Base-by-base conservation (phyloP, 2,113 vertebrate genomes). In the Hoplias malabaricus region DNA sequence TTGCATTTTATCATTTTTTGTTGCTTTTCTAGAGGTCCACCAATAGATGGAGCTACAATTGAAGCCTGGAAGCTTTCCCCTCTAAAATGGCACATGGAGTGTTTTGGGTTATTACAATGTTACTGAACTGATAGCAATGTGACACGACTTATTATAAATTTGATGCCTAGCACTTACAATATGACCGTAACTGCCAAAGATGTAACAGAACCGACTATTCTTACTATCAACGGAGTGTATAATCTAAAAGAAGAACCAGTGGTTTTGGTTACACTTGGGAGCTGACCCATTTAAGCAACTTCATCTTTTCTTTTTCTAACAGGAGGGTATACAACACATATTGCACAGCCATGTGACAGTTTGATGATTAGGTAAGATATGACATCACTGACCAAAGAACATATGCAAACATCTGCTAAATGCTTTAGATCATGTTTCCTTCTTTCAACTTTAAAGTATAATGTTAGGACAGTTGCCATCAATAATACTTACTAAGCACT, bases 21-120 rank as follows among this genome's bases (percentile, higher is more conserved):
- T 77, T 72, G 80, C 43, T 29, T 29, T 69, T 63, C 2, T 3
- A 46, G 16, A 16, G n/a, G 13, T 62, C 36, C 66, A 69, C 75
- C 80, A 74, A 36, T 67, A 74, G 80, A 74, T 74, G 75, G 75
- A 48, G 57, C 21, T 43, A 56, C 11, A 73, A n/a, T 42, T 38
- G 25, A 53, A 23, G 1, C 8, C 1, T 53, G 48, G 48, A 21
- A 10, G 19, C 48, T 53, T 21, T 2, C n/a, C 46, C 2, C 14
- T 11, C 12, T 5, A 40, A 36, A 54, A 34, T 34, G 25, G 33
- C 25, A 25, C 40, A 11, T 27, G 25, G n/a, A 12, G 11, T n/a
- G 38, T 42, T 21, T 5, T 16, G 12, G 10, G 4, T 19, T 34
- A 19, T 34, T 6, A 23, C 33, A 25, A 34, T 23, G 31, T n/a